phyloP scores from a whole-genome alignment of 2,113 vertebrate species.

The Nicator chloris region DNA sequence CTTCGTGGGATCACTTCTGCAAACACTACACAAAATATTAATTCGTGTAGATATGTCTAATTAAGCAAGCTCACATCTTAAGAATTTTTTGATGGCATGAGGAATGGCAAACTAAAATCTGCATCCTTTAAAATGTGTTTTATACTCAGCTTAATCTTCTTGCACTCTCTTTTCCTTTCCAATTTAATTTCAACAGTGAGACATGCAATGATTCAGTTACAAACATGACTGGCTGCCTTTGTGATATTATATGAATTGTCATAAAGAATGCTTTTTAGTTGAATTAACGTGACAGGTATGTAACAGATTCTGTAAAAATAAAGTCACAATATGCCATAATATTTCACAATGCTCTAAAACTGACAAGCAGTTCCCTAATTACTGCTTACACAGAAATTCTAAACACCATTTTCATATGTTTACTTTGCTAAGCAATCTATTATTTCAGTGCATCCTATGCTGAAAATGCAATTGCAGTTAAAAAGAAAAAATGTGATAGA shows the following conservation, averaged over 20 bases:
- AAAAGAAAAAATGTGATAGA: conserved; percentile 39
- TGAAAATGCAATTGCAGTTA: conserved; percentile 26
- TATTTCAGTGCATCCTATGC: conserved; percentile 42
- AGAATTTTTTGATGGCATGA: background rate
- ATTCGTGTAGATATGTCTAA: background rate
- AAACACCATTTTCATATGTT: conserved; percentile 59
- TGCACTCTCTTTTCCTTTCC: background rate
- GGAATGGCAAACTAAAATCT: background rate
- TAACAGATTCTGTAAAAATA: conserved; percentile 66
- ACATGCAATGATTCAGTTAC: conserved; percentile 55
- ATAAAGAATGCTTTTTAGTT: conserved; percentile 67
- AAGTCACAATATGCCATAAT: conserved; percentile 75
- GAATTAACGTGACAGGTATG: conserved; percentile 72
- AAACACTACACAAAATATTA: background rate
- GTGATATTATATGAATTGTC: conserved; percentile 65
- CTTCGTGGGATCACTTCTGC: background rate
- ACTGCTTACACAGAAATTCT: conserved; percentile 56
- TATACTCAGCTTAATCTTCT: conserved; percentile 10
- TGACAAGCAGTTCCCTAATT: conserved; percentile 63
- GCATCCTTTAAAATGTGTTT: conserved; percentile 1
- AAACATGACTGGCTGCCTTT: conserved; percentile 72
- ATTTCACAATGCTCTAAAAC: conserved; percentile 66
- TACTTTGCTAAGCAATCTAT: conserved; percentile 56
- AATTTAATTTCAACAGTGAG: conserved; percentile 49
- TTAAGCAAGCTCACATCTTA: background rate